Base-by-base conservation (phyloP, 2,797 vertebrate genomes). In the Falco concolor region DNA sequence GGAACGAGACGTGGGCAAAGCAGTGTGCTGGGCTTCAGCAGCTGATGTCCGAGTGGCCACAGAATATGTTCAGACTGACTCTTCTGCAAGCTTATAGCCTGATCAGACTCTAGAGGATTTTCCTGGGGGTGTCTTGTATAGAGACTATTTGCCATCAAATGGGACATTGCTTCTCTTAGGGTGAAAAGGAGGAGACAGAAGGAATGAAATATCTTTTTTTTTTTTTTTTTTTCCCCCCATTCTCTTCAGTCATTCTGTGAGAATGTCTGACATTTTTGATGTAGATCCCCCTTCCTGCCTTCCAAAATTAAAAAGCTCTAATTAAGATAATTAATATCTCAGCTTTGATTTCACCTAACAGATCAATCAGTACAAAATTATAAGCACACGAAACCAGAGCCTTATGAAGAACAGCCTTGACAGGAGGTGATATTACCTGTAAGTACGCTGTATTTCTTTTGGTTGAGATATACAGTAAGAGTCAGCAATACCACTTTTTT, bases 271-370 rank as follows among this genome's bases (percentile, higher is more conserved):
- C 1, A 2, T 9, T 84, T 92, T 81, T 56, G 27, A 42, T 6
- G 5, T 73, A 28, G 42, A 38, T 38, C 30, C 49, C 17, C 5
- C 45, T 88, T 87, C 50, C 20, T 73, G 65, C 63, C 60, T 84
- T 95, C 56, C 56, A 82, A 85, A 88, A 64, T 78, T 56, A 69
- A 82, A 74, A 76, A 56, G 17, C 17, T 86, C 21, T 65, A 30
- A 70, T 88, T 78, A 89, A 56, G 38, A n/a, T 70, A 83, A 85
- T 73, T 77, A 61, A 38, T 73, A 77, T 42, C 8, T 82, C 12
- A 36, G 23, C 52, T 89, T 75, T 89, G n/a, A 83, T 85, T 95
- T 91, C 42, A 57, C 53, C 12, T 63, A 74, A 59, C 21, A 32
- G 42, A 57, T 78, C 42, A 61, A 72, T 86, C 47, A 28, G 34